phyloP scores from a whole-genome alignment of 2,797 vertebrate genomes.

The Hozukius guyotensis region DNA sequence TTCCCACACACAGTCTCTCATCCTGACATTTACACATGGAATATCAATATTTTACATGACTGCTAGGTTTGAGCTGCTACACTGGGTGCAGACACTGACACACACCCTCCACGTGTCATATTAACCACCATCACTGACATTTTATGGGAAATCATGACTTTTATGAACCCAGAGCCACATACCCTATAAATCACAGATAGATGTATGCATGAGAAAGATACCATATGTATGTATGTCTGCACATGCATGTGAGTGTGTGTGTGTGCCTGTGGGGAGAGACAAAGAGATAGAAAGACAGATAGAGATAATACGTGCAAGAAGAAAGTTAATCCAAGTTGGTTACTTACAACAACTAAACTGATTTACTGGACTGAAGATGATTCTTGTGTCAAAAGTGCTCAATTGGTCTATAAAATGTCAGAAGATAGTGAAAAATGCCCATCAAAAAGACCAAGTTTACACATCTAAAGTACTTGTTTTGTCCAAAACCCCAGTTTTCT shows the following conservation, averaged over 20 bases:
- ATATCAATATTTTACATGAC: constrained; percentile 83
- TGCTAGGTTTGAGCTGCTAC: constrained; percentile 56
- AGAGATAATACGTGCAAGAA: background rate
- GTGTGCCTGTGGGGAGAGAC: background rate
- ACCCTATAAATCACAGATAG: constrained; percentile 79
- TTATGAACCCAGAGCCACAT: constrained; percentile 80
- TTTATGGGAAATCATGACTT: constrained; percentile 83
- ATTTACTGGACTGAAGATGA: background rate
- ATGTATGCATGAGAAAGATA: constrained; percentile 57
- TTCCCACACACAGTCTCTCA: constrained; percentile 50
- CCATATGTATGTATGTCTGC: constrained; percentile 40
- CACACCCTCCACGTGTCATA: constrained; percentile 71
- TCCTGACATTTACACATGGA: constrained; percentile 79
- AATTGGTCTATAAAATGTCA: background rate
- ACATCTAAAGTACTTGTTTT: background rate
- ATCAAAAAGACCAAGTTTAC: background rate
- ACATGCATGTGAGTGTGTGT: constrained; percentile 3
- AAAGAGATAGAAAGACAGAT: background rate
- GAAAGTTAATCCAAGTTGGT: background rate
- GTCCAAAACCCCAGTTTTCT: background rate
- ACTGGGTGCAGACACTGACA: constrained; percentile 34
- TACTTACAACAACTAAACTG: background rate
- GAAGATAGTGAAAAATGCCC: background rate
- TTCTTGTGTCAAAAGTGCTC: too few relatives aligned
- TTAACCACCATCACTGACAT: constrained; percentile 82